Conservation (phyloP, 2,113 vertebrate genomes). For the Cyphomyrus discorhynchus region DNA sequence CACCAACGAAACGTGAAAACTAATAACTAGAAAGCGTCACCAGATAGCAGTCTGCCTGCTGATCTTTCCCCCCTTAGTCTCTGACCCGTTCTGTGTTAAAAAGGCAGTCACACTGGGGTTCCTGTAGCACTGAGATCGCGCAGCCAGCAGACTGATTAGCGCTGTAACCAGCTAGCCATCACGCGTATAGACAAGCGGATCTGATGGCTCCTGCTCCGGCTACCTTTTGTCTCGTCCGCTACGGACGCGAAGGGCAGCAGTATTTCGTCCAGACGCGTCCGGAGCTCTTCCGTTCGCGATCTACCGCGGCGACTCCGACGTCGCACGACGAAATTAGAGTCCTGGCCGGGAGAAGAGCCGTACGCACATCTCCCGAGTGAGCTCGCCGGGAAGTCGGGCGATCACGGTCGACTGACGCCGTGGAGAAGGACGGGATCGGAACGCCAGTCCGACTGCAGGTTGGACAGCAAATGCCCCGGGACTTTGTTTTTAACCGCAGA, state of each 20-base stretch:
- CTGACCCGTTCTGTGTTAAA: not conserved
- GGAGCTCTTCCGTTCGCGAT: not conserved
- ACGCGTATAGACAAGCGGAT: not conserved
- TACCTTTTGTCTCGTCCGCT: conserved; percentile 9
- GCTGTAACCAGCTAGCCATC: not conserved
- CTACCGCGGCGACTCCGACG: not conserved
- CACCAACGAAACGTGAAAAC: not conserved
- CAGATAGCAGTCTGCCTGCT: not conserved
- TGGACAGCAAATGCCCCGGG: conserved; percentile 33
- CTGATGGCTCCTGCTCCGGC: not conserved
- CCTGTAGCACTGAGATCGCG: not conserved
- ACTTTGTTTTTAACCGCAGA: conserved; percentile 34
- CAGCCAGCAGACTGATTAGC: not conserved
- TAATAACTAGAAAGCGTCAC: not conserved
- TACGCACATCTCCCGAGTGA: conserved; percentile 23
- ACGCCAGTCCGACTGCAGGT: conserved; percentile 39
- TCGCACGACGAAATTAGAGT: not conserved
- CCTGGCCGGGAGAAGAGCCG: not conserved
- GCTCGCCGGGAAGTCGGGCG: conserved; percentile 38
- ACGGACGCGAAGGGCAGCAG: not conserved
- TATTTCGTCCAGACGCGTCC: not conserved
- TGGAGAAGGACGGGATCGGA: conserved; percentile 29
- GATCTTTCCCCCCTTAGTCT: not conserved
- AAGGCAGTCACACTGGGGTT: not conserved
- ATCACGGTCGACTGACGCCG: conserved; percentile 31